Conservation (phyloP, 37 sponge, comb jelly and placozoan species). For the Halisarca cf. caerulea region DNA sequence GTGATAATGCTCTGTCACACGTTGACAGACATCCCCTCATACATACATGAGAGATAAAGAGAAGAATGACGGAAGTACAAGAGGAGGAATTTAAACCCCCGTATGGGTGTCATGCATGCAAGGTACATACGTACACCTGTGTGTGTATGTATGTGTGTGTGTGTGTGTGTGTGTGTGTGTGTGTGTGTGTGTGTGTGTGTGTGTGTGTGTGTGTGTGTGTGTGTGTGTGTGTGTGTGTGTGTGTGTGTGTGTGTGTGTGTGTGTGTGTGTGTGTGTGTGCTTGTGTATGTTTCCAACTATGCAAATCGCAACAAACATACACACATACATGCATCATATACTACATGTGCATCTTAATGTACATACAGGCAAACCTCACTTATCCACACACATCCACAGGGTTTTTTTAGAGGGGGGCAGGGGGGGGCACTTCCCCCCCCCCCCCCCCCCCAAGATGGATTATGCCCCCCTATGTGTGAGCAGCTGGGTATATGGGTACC, state of each 20-base stretch:
- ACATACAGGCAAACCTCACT: too few species aligned
- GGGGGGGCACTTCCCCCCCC: too few species aligned
- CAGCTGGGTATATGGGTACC: too few species aligned
- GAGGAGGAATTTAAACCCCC: too few species aligned
- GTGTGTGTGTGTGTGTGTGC: not conserved
- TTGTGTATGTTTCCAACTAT: not conserved
- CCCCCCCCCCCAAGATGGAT: too few species aligned
- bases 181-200: constrained; percentile 31
- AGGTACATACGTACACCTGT: not conserved
- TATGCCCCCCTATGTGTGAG: too few species aligned
- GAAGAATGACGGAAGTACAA: too few species aligned
- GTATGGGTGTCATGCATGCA: constrained; percentile 26
- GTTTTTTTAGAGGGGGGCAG: too few species aligned
- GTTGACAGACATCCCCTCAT: not conserved
- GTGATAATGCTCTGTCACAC: not conserved
- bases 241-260: constrained; percentile 16
- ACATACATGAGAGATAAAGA: too few species aligned
- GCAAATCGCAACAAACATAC: too few species aligned
- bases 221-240: constrained; percentile 29
- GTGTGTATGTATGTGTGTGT: constrained; percentile 1
- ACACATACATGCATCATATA: not conserved
- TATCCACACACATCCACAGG: too few species aligned
- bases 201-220: constrained; percentile 29
- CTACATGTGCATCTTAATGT: too few species aligned
- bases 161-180: constrained; percentile 22